Evolutionary conservation across 2,888 invertebrate genomes (phyloP).

Genomic region (Melinopterus prodromus): DNA sequence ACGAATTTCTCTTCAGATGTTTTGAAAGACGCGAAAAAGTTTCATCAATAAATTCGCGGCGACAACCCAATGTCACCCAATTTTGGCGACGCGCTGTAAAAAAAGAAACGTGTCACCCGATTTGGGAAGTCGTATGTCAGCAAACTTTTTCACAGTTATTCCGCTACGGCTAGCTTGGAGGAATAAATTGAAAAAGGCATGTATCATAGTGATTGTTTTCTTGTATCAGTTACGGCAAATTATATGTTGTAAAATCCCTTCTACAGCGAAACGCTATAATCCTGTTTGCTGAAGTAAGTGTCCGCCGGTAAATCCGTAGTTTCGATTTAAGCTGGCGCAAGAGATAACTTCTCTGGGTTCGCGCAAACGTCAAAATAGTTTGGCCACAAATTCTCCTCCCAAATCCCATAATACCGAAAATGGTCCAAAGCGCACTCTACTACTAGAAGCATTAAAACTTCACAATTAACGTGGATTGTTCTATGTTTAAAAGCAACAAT

Average conservation of each 20-base stretch:
- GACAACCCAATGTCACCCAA: background rate
- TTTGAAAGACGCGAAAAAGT: background rate
- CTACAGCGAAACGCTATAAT: background rate
- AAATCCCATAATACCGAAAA: background rate
- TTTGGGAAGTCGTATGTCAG: too few relatives aligned
- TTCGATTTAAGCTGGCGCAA: background rate
- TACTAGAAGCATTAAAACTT: background rate
- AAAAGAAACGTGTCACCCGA: too few relatives aligned
- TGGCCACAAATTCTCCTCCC: background rate
- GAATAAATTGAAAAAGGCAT: too few relatives aligned
- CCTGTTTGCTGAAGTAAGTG: background rate
- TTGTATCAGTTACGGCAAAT: background rate
- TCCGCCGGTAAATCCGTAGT: background rate
- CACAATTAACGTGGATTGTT: background rate
- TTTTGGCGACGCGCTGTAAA: background rate
- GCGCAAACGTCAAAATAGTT: background rate
- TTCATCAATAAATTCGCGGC: background rate
- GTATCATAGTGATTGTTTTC: too few relatives aligned
- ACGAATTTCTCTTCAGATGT: constrained; percentile 4
- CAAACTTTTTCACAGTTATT: too few relatives aligned
- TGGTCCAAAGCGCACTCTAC: background rate
- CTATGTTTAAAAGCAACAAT: too few relatives aligned
- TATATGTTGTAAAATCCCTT: background rate
- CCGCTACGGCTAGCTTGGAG: too few relatives aligned
- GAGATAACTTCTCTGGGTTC: background rate